These are phyloP conservation scores for Archocentrus centrarchus DNA, from an alignment of 2,113 vertebrate genomes.

Conservation along the genomic window DNA sequence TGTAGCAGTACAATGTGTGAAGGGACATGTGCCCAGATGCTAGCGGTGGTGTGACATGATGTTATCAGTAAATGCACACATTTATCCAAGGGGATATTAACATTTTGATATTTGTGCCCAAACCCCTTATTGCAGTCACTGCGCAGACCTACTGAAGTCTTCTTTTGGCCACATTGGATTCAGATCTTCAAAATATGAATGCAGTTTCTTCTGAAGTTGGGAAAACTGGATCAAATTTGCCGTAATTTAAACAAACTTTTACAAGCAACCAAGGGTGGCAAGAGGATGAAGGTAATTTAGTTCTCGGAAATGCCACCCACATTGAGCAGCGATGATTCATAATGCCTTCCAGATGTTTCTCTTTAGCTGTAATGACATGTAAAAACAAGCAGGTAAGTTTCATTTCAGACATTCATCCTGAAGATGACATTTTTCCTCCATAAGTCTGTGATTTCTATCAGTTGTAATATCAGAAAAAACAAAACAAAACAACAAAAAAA, in stretches of 20 bases:
- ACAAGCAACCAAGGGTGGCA: conserved; percentile 31
- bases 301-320: conserved; percentile 71
- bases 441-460: conserved; percentile 5
- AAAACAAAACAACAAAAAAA: not conserved
- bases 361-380: conserved; percentile 30
- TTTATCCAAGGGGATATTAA: not conserved
- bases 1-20: not conserved
- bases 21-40: not conserved
- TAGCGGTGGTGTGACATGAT: not conserved
- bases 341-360: conserved; percentile 73
- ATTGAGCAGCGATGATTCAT: conserved; percentile 54
- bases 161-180: not conserved
- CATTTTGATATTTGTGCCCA: not conserved
- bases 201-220: not conserved
- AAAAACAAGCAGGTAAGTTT: conserved; percentile 54
- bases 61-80: not conserved
- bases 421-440: not conserved
- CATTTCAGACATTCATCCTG: not conserved
- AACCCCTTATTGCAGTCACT: not conserved
- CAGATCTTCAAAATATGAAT: not conserved
- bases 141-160: accelerated
- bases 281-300: conserved; percentile 58
- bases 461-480: not conserved
- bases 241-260: conserved; percentile 29
- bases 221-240: conserved; percentile 14